Evolutionary conservation across 1,140 invertebrate genomes (phyloP).

Genomic region (Drosophila murphyi): DNA sequence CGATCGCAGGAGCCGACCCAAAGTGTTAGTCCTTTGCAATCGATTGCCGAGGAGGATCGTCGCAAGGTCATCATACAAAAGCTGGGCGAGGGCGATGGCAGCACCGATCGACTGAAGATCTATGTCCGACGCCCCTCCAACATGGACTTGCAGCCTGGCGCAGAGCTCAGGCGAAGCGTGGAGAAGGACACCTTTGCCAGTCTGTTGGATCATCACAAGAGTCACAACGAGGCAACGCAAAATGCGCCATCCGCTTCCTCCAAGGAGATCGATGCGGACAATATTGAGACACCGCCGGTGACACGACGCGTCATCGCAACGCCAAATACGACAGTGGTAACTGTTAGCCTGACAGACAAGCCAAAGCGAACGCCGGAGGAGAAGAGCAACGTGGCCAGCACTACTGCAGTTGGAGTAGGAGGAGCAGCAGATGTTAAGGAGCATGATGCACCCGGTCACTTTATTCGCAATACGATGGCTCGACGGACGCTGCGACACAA

Average conservation of each 20-base stretch:
- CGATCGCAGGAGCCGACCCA: constrained; percentile 76
- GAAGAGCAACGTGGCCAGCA: constrained; percentile 14
- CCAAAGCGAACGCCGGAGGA: constrained; percentile 45
- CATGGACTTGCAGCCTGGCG: constrained; percentile 35
- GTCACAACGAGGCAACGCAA: constrained; percentile 85
- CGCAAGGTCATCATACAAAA: constrained; percentile 81
- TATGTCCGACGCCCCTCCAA: constrained; percentile 87
- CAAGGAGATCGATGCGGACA: constrained; percentile 95
- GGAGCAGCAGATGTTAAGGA: constrained; percentile 45
- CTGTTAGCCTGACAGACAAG: constrained; percentile 69
- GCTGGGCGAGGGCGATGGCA: constrained; percentile 84
- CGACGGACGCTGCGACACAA: constrained; percentile 93
- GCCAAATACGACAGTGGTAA: constrained; percentile 72
- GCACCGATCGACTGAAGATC: constrained; percentile 84
- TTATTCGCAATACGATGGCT: constrained; percentile 92
- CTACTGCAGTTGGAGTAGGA: constrained; percentile 34
- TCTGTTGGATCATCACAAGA: constrained; percentile 66
- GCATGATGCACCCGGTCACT: constrained; percentile 88
- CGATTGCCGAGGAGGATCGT: constrained; percentile 86
- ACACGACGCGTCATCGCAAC: constrained; percentile 87
- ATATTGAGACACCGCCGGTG: constrained; percentile 94
- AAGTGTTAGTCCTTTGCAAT: constrained; percentile 81
- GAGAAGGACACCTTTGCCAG: constrained; percentile 63
- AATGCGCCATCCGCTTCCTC: constrained; percentile 79
- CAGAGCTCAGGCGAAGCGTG: constrained; percentile 41